Evolutionary conservation across 2,888 invertebrate species (phyloP).

Genomic region (Halictus ligatus): DNA sequence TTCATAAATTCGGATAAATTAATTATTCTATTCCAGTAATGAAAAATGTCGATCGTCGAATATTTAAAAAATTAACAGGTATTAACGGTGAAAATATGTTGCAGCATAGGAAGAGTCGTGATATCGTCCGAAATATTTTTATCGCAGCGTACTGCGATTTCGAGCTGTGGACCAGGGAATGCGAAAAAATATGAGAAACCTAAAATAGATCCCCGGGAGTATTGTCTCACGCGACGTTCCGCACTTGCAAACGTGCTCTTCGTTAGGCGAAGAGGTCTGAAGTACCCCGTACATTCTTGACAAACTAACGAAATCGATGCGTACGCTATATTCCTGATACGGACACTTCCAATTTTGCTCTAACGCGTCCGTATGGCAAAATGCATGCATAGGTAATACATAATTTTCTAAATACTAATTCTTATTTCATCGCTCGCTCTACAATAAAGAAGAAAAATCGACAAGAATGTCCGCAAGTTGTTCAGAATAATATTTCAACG

Average conservation of each 20-base stretch:
- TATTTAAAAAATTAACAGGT: neutral
- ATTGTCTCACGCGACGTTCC: constrained; percentile 21
- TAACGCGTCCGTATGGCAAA: neutral
- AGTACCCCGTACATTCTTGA: neutral
- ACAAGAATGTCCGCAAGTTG: neutral
- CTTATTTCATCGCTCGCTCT: neutral
- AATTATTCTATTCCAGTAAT: neutral
- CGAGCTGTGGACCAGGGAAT: neutral
- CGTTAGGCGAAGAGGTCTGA: neutral
- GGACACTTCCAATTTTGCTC: neutral
- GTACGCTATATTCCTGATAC: neutral
- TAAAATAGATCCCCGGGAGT: constrained; percentile 11
- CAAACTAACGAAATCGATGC: neutral
- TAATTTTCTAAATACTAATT: neutral
- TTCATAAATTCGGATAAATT: too few species aligned
- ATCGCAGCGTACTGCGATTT: neutral
- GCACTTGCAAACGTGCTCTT: constrained; percentile 14
- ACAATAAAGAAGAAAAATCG: neutral
- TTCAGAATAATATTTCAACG: neutral
- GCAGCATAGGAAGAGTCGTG: neutral
- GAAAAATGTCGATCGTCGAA: neutral
- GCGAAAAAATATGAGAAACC: constrained; percentile 15
- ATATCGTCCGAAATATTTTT: neutral
- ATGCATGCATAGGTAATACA: neutral
- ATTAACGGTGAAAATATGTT: neutral